phyloP scores from a whole-genome alignment of 1,140 invertebrate genomes.

The Aricia agestis region DNA sequence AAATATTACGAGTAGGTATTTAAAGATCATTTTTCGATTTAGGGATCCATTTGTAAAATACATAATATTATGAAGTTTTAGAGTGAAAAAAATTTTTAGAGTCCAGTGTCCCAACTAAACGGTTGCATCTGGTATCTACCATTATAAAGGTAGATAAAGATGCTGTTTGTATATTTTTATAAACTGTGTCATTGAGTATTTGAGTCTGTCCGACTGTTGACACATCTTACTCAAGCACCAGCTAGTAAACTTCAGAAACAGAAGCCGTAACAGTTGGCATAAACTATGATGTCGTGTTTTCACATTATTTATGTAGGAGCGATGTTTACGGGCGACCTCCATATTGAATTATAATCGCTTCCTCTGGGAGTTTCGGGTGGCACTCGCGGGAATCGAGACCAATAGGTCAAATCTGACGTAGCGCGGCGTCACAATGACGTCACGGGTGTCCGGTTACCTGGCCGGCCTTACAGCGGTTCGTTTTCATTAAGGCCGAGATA shows the following conservation, averaged over 20 bases:
- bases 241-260: not conserved
- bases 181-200: not conserved
- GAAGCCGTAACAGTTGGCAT: not conserved
- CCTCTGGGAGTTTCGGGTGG: conserved; percentile 9
- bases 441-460: conserved; percentile 62
- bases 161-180: not conserved
- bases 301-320: conserved; percentile 15
- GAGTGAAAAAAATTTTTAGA: too few species aligned
- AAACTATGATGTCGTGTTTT: not conserved
- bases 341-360: conserved; percentile 9
- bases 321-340: conserved; percentile 6
- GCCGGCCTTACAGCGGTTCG: conserved; percentile 32
- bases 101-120: too few species aligned
- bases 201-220: too few species aligned
- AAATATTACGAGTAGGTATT: too few species aligned
- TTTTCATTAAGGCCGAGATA: conserved; percentile 66
- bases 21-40: too few species aligned
- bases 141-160: too few species aligned
- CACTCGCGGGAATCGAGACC: conserved; percentile 19
- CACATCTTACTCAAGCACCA: not conserved
- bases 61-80: too few species aligned
- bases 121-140: too few species aligned
- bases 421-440: conserved; percentile 54
- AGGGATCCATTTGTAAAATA: too few species aligned
- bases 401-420: conserved; percentile 44